A percentile compares a stretch with the other conserved stretches of the same genome.
Conservation (phyloP, 2,888 invertebrate species). For the Parnassius apollo region DNA sequence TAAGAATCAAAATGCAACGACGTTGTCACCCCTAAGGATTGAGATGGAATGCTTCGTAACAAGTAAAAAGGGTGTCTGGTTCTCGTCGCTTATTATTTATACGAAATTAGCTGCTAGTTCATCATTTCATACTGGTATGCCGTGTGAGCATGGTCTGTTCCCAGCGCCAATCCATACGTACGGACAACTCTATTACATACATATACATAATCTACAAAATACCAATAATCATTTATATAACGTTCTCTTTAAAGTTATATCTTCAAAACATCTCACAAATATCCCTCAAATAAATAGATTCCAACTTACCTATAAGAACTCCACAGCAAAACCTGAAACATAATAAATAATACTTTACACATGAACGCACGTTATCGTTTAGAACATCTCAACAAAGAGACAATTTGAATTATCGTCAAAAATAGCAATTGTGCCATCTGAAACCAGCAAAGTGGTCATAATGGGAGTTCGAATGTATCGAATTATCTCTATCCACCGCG, state of each 20-base stretch:
- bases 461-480: constrained; percentile 17
- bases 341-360: neutral
- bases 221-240: too few relatives aligned
- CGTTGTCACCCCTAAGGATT: too few relatives aligned
- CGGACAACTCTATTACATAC: neutral
- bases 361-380: neutral
- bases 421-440: constrained; percentile 5
- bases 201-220: neutral
- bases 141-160: too few relatives aligned
- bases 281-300: neutral
- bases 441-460: constrained; percentile 10
- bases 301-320: constrained; percentile 19
- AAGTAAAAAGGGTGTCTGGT: neutral
- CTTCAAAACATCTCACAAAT: too few relatives aligned
- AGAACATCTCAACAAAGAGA: neutral
- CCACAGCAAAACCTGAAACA: constrained; percentile 20
- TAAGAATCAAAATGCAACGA: too few relatives aligned
- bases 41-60: too few relatives aligned
- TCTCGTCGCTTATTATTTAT: neutral
- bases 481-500: constrained; percentile 18
- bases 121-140: neutral
- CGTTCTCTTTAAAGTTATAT: too few relatives aligned
- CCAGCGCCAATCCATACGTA: too few relatives aligned
- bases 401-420: neutral
- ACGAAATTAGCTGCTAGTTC: neutral